Conservation (phyloP, 1,140 invertebrate genomes). For the Leptonema lineaticorne region DNA sequence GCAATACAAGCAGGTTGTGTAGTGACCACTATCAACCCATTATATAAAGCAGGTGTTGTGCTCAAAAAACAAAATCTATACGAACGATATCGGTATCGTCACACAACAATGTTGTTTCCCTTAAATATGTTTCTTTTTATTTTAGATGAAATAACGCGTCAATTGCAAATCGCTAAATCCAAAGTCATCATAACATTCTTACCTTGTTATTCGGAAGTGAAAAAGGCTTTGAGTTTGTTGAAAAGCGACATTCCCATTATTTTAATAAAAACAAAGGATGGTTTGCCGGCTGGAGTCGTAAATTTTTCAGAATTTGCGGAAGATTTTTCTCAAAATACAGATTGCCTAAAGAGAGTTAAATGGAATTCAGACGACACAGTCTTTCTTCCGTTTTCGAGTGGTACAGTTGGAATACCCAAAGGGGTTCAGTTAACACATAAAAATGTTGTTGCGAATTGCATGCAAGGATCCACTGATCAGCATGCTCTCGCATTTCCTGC, state of each 20-base stretch:
- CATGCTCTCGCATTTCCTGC: conserved; percentile 45
- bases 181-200: conserved; percentile 69
- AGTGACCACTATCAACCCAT: conserved; percentile 77
- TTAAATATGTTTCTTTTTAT: too few relatives aligned
- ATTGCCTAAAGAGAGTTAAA: conserved; percentile 50
- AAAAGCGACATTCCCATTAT: conserved; percentile 59
- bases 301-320: conserved; percentile 60
- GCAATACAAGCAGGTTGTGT: conserved; percentile 67
- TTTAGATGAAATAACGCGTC: conserved; percentile 75
- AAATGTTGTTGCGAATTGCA: conserved; percentile 60
- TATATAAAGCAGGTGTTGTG: conserved; percentile 73
- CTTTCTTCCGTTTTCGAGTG: conserved; percentile 72
- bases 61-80: conserved; percentile 10
- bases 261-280: conserved; percentile 49
- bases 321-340: conserved; percentile 50
- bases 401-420: conserved; percentile 88
- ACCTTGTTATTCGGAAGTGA: conserved; percentile 52
- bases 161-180: conserved; percentile 64
- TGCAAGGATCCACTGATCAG: conserved; percentile 50
- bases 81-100: not conserved
- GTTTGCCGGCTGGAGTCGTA: conserved; percentile 56
- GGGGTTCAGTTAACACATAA: conserved; percentile 79
- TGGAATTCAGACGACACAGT: conserved; percentile 53
- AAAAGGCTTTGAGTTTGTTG: conserved; percentile 50
- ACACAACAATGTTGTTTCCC: not conserved